Conservation (phyloP, 2,888 invertebrate genomes). For the Unio delphinus region DNA sequence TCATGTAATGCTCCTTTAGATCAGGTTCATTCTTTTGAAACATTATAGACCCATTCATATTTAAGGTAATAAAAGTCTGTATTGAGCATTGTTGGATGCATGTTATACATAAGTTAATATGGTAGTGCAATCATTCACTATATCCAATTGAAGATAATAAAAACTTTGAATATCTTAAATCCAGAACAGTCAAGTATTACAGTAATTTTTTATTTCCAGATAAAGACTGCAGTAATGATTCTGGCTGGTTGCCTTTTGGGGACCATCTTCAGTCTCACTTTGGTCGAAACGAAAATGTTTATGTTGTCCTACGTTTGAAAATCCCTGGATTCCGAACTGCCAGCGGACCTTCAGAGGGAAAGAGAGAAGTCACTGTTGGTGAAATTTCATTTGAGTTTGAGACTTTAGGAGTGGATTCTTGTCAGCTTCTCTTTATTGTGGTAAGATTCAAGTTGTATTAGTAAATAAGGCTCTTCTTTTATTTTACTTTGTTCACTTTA, state of each 20-base stretch:
- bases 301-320: conserved; percentile 72
- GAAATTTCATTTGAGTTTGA: conserved; percentile 75
- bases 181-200: background rate
- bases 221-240: conserved; percentile 66
- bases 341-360: conserved; percentile 68
- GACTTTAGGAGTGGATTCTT: conserved; percentile 73
- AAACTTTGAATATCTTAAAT: background rate
- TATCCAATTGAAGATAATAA: too few relatives aligned
- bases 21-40: too few relatives aligned
- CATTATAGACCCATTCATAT: too few relatives aligned
- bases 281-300: conserved; percentile 73
- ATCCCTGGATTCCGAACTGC: conserved; percentile 72
- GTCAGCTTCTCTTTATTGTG: conserved; percentile 75
- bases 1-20: too few relatives aligned
- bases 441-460: conserved; percentile 56
- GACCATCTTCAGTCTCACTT: conserved; percentile 73
- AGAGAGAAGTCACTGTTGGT: conserved; percentile 70
- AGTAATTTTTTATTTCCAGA: conserved; percentile 32
- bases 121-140: too few relatives aligned
- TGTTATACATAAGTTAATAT: too few relatives aligned
- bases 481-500: background rate
- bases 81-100: too few relatives aligned
- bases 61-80: too few relatives aligned
- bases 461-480: background rate
- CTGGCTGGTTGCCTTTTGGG: conserved; percentile 74